Conservation (phyloP, 2,888 invertebrate species). For the Limnephilus marmoratus region DNA sequence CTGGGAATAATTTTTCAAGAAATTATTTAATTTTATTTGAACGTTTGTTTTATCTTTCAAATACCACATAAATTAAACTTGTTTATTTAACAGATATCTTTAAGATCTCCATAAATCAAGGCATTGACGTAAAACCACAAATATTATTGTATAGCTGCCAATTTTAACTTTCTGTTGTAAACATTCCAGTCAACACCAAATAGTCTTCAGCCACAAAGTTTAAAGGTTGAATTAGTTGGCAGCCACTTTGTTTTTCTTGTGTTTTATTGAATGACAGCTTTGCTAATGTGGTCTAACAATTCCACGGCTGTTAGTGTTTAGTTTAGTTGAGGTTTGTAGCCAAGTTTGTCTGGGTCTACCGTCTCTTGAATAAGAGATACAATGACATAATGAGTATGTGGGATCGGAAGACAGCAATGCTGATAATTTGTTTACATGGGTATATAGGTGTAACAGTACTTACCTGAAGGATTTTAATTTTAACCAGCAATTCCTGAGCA, state of each 20-base stretch:
- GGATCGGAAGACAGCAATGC: not conserved
- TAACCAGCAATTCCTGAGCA: too few species aligned
- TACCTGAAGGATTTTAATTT: too few species aligned
- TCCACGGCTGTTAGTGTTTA: not conserved
- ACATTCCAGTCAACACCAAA: not conserved
- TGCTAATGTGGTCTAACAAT: not conserved
- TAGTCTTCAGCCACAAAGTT: not conserved
- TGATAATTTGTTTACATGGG: too few species aligned
- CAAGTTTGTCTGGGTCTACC: not conserved
- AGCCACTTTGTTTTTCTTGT: constrained; percentile 2
- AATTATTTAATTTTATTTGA: not conserved
- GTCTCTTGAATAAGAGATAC: not conserved
- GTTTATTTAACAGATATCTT: not conserved
- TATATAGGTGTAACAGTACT: too few species aligned
- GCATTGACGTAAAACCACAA: not conserved
- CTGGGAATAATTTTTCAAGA: too few species aligned
- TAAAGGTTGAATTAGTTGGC: not conserved
- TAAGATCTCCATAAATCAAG: constrained; percentile 2
- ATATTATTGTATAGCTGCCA: not conserved
- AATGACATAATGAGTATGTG: not conserved
- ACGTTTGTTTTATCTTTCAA: not conserved
- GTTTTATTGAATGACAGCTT: constrained; percentile 2
- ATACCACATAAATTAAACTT: not conserved
- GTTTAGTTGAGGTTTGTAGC: not conserved
- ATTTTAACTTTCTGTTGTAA: not conserved